Conservation (phyloP, 1,140 invertebrate genomes). For the Saccostrea echinata region DNA sequence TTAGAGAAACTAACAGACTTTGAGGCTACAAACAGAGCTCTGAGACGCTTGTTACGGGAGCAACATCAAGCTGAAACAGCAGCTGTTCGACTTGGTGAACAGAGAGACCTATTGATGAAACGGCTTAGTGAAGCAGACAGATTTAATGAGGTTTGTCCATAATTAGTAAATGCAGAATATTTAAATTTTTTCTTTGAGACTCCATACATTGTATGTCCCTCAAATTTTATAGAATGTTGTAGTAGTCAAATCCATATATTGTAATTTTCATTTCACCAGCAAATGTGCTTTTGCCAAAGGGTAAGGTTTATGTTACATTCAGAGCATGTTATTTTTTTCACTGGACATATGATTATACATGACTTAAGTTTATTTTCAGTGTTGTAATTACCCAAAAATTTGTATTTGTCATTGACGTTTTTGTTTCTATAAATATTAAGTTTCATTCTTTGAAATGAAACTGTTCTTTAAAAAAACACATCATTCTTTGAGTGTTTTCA, state of each 20-base stretch:
- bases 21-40: constrained; percentile 76
- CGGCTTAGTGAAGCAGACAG: constrained; percentile 74
- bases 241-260: not conserved
- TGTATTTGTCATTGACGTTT: too few relatives aligned
- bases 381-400: too few relatives aligned
- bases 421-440: too few relatives aligned
- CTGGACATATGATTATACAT: not conserved
- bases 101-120: constrained; percentile 75
- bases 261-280: not conserved
- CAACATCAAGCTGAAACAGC: constrained; percentile 75
- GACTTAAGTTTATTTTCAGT: too few relatives aligned
- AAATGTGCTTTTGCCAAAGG: not conserved
- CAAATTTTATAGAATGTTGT: not conserved
- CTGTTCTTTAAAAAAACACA: too few relatives aligned
- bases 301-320: not conserved
- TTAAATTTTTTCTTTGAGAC: not conserved
- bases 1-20: constrained; percentile 77
- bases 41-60: constrained; percentile 74
- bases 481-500: too few relatives aligned
- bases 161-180: not conserved
- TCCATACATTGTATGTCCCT: not conserved
- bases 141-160: constrained; percentile 69
- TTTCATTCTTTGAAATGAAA: too few relatives aligned
- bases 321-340: not conserved
- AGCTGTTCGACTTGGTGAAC: constrained; percentile 71